Conservation (phyloP, 2,113 vertebrate genomes). For the Mixornis gularis region DNA sequence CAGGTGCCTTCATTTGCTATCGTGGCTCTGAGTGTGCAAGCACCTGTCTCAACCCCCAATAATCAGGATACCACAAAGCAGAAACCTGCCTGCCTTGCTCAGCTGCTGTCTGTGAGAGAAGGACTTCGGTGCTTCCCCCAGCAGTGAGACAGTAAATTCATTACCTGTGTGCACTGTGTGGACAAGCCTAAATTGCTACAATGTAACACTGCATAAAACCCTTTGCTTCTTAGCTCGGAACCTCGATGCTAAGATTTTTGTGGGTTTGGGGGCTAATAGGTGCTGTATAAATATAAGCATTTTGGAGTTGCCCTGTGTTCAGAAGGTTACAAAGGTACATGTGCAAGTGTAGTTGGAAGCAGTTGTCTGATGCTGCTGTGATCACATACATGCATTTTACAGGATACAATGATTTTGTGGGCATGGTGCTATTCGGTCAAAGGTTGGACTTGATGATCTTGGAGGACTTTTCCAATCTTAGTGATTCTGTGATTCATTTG, state of each 20-base stretch:
- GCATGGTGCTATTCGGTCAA: not conserved
- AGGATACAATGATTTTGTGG: not conserved
- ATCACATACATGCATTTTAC: accelerated
- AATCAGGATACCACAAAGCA: not conserved
- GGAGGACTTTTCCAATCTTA: not conserved
- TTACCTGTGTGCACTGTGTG: not conserved
- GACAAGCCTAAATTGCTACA: not conserved
- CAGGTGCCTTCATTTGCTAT: not conserved
- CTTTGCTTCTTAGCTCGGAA: not conserved
- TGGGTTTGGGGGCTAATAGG: not conserved
- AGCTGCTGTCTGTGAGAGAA: not conserved
- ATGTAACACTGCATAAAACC: not conserved
- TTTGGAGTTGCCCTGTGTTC: not conserved
- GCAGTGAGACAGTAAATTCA: not conserved
- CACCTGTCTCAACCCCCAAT: not conserved
- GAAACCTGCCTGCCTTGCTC: not conserved
- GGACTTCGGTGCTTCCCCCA: not conserved
- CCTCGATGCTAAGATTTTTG: not conserved
- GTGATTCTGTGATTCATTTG: not conserved
- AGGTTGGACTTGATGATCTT: not conserved
- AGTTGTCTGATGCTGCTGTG: not conserved
- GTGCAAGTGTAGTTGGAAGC: not conserved
- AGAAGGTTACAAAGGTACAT: not conserved
- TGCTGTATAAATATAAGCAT: not conserved
- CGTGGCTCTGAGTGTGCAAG: not conserved